phyloP scores from a whole-genome alignment of 1,140 invertebrate genomes.

The Camponotus pennsylvanicus region DNA sequence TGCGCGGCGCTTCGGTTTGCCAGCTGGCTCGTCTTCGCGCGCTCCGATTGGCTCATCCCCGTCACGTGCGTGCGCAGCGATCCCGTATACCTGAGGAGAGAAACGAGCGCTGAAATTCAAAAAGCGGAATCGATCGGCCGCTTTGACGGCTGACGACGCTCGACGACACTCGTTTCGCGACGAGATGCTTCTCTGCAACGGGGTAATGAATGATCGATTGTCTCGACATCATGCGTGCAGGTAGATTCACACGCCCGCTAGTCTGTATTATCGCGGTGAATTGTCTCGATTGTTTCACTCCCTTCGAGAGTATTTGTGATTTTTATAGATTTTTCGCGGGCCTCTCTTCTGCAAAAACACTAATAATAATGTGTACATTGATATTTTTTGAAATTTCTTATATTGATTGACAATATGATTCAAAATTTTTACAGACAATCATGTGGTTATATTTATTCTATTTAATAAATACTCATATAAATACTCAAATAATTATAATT shows the following conservation, averaged over 20 bases:
- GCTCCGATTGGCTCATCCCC: conserved; percentile 63
- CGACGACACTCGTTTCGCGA: not conserved
- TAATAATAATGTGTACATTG: not conserved
- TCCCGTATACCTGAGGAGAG: conserved; percentile 63
- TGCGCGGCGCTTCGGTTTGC: conserved; percentile 76
- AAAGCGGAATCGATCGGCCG: conserved; percentile 36
- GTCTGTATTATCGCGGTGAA: not conserved
- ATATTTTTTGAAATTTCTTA: not conserved
- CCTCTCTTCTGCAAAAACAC: not conserved
- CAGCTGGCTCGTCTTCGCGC: conserved; percentile 39
- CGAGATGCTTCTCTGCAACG: conserved; percentile 13
- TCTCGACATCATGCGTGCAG: conserved; percentile 24
- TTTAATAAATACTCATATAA: not conserved
- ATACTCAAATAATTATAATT: not conserved
- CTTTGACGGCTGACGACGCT: conserved; percentile 32
- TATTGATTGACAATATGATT: not conserved
- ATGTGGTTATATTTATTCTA: not conserved
- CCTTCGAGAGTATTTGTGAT: not conserved
- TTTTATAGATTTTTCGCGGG: not conserved
- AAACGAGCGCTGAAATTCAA: conserved; percentile 58
- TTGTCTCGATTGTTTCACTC: conserved; percentile 2
- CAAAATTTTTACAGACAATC: not conserved
- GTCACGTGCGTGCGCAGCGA: conserved; percentile 50
- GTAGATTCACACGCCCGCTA: not conserved
- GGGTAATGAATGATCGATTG: conserved; percentile 51